A percentile compares a stretch with the other conserved stretches of the same genome.
Conservation (phyloP, 2,888 invertebrate genomes). For the Calameuta idolon region DNA sequence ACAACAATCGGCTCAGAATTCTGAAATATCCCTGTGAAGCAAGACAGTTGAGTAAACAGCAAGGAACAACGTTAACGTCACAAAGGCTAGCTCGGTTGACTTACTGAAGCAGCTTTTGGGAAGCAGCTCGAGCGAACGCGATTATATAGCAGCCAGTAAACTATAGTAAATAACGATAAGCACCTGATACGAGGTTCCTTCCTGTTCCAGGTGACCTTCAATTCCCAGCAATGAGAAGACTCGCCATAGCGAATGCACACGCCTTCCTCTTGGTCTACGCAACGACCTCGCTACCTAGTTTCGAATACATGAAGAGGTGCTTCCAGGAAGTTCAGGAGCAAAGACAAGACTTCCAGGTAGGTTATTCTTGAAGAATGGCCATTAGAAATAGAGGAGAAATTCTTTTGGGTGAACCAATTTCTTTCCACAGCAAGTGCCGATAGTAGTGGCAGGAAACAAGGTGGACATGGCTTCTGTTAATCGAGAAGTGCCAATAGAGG, state of each 20-base stretch:
- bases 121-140: neutral
- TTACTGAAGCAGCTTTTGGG: neutral
- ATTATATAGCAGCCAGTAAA: neutral
- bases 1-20: neutral
- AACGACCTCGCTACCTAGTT: conserved; percentile 79
- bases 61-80: neutral
- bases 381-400: neutral
- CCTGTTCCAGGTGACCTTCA: conserved; percentile 79
- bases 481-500: conserved; percentile 80
- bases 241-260: conserved; percentile 89
- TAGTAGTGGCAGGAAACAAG: conserved; percentile 90
- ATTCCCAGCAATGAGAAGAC: conserved; percentile 90
- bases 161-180: neutral
- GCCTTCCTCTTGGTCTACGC: conserved; percentile 90
- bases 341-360: conserved; percentile 77
- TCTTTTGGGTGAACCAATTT: neutral
- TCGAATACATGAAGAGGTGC: conserved; percentile 79
- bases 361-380: neutral
- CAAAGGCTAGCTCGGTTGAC: neutral
- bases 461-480: conserved; percentile 79
- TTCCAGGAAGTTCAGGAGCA: conserved; percentile 87
- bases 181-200: neutral
- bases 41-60: neutral
- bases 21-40: neutral
- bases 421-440: conserved; percentile 79